Conservation (phyloP, 2,797 vertebrate genomes). For the Stomatorhinus walkeri region DNA sequence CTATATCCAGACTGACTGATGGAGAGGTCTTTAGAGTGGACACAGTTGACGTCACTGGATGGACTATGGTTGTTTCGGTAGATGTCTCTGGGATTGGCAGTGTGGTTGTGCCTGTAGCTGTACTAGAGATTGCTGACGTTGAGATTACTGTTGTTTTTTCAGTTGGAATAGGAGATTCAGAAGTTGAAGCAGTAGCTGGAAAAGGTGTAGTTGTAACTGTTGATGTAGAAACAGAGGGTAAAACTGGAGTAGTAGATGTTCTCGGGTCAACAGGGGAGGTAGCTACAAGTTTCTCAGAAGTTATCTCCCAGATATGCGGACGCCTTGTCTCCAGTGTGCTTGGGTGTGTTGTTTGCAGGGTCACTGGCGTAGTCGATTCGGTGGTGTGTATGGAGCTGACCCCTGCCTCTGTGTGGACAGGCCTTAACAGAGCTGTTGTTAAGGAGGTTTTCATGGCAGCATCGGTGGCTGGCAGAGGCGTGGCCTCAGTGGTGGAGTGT, state of each 20-base stretch:
- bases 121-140: slow-evolving; percentile 27
- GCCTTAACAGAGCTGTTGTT: slow-evolving; percentile 22
- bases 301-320: slow-evolving; percentile 29
- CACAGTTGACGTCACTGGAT: slow-evolving; percentile 26
- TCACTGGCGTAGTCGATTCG: slow-evolving; percentile 38
- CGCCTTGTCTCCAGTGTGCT: slow-evolving; percentile 33
- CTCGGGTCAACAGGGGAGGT: slow-evolving; percentile 25
- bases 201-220: slow-evolving; percentile 27
- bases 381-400: slow-evolving; percentile 39
- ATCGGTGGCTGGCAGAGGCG: slow-evolving; percentile 35
- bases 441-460: slow-evolving; percentile 39
- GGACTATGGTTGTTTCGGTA: slow-evolving; percentile 34
- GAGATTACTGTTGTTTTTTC: slow-evolving; percentile 40
- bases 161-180: slow-evolving; percentile 40
- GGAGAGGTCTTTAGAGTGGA: slow-evolving; percentile 43
- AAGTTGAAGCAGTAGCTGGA: slow-evolving; percentile 29
- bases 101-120: slow-evolving; percentile 37
- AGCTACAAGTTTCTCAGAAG: slow-evolving; percentile 38
- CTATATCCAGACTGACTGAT: slow-evolving; percentile 36
- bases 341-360: slow-evolving; percentile 36
- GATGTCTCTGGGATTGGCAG: slow-evolving; percentile 34
- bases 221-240: slow-evolving; percentile 22
- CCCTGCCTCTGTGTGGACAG: slow-evolving; percentile 39
- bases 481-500: slow-evolving; percentile 24
- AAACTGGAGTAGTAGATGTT: slow-evolving; percentile 35